Base-by-base conservation (phyloP, 1,140 invertebrate species). In the Saccostrea cuccullata region DNA sequence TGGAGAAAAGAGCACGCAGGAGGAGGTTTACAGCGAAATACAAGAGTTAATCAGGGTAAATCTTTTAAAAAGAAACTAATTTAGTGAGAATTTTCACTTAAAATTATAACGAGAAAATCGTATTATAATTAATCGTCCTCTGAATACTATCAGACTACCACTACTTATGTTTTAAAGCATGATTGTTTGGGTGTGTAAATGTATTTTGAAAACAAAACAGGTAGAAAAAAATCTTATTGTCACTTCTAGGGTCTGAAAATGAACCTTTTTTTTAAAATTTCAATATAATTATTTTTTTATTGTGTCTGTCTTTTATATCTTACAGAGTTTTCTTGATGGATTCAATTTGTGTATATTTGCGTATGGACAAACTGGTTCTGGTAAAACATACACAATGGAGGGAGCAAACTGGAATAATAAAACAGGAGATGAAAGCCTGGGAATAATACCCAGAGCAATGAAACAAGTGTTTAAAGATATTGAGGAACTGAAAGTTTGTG, bases 371-470 rank as follows among this genome's bases (percentile, higher is more conserved):
- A 97, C 97, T 90, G 96, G 97, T 0, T 96, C 97, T 0, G 97
- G 97, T 17, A 97, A 97, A 94, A 97, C 97, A 0, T 96, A 97
- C 92, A 97, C 97, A 0, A 97, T 97, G 97, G 94, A 95, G 92
- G 94, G 70, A 30, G 9, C 9, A 30, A 26, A 15, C 17, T 17
- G 20, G n/a, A 64, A 64, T 15, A 47, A 11, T 2, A 12, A 0
- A 15, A 15, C 2, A 30, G 15, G 36, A 36, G 15, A 30, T 11
- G 23, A 73, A 47, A 47, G 6, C 6, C 40, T 3, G 36, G 70
- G 70, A 8, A 73, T 73, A 11, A 73, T 73, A 30, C 70, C 70
- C 8, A 23, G 70, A 30, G 70, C 70, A 73, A 73, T 73, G 26
- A 30, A 73, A 9, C 70, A 73, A 30, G 70, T 73, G 5, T 73